These are phyloP conservation scores for Sparus aurata DNA, from an alignment of 2,797 vertebrate species.

Conservation along the genomic window DNA sequence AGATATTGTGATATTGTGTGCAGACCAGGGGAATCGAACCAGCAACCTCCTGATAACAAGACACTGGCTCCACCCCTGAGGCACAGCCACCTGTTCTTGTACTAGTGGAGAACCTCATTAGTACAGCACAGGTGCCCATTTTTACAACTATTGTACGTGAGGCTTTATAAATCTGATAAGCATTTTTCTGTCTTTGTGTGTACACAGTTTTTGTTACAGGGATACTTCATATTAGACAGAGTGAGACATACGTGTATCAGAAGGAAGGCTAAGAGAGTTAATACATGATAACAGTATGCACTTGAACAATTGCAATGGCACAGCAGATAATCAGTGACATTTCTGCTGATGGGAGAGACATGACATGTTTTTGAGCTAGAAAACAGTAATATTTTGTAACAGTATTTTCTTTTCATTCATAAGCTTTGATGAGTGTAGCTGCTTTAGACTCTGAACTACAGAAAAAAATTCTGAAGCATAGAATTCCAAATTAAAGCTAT, in stretches of 20 bases:
- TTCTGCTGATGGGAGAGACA: neutral
- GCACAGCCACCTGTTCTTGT: neutral
- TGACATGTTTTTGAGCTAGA: neutral
- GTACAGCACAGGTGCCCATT: neutral
- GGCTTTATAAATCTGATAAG: neutral
- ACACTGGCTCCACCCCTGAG: too few species aligned
- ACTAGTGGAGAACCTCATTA: neutral
- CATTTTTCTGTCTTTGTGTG: neutral
- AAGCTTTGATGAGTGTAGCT: neutral
- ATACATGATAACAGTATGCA: constrained; percentile 10
- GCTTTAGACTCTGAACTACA: too few species aligned
- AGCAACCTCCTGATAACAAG: too few species aligned
- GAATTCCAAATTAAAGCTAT: too few species aligned
- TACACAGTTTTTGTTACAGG: neutral
- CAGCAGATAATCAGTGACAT: constrained; percentile 35
- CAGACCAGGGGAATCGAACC: too few species aligned
- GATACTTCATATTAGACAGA: neutral
- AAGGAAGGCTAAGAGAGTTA: neutral
- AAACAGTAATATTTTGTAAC: neutral
- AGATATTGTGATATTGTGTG: too few species aligned
- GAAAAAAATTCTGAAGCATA: too few species aligned
- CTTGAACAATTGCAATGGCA: constrained; percentile 16
- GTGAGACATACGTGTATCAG: neutral
- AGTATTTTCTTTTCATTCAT: neutral
- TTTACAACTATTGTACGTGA: neutral